Evolutionary conservation across 2,113 vertebrate genomes (phyloP), one percentile per base, ranked within the genome.

Genomic region (Gobiocypris rarus): DNA sequence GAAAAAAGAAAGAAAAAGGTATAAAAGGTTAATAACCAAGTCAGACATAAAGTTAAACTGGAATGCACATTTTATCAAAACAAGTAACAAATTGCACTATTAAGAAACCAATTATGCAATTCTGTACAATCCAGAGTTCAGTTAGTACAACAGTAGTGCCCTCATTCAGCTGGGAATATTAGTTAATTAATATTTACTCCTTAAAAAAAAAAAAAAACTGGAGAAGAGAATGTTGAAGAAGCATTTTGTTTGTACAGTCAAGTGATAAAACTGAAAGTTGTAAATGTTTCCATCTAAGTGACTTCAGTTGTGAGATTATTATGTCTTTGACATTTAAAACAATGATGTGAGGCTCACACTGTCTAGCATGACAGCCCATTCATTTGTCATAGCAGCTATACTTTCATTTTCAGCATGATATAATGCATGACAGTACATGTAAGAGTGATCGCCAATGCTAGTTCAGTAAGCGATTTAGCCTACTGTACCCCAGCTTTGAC

Each of bases 261-360:
- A 22, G 80, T 70, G 54, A 84, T 77, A 71, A 83, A 82, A 85
- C 24, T n/a, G 73, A 58, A 83, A 85, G 79, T 83, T 85, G 83
- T 79, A 75, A 67, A 84, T 73, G 5, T 71, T 84, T 84, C 61
- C 54, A 82, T 84, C 77, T 84, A 65, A 59, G 84, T 84, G 65
- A 87, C 75, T 83, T 83, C 76, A 76, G 80, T 75, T 50, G 58
- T 79, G 24, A 85, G 83, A 81, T 80, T 83, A 82, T 80, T 87
- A 87, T 85, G 74, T 79, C 26, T 85, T 74, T 85, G 83, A 85
- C 86, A 87, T 87, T 87, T 83, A 85, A 87, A 83, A 85, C 65
- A 75, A 69, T 83, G 80, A 70, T 26, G 61, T 85, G 69, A 59
- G 67, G 38, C 81, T 85, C 45, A 83, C 61, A 59, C 79, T 59